Percentiles rank a stretch among this genome's conserved stretches.
Evolutionary conservation across 2,113 vertebrate species (phyloP).

Genomic region (Jacana jacana): DNA sequence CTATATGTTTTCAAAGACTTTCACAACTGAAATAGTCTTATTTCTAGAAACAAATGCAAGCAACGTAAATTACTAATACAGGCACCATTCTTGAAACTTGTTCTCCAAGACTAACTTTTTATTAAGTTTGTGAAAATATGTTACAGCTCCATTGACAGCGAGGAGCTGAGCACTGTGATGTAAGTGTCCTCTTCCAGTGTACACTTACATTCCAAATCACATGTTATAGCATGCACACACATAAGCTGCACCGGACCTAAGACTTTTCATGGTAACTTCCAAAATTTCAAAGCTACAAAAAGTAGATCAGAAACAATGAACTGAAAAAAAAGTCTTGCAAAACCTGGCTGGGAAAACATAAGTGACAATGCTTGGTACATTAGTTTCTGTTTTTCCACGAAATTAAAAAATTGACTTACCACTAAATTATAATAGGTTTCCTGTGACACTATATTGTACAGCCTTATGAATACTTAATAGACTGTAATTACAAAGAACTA

Average conservation of each 20-base stretch:
- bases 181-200: neutral
- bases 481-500: slow-evolving; percentile 48
- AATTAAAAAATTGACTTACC: slow-evolving; percentile 50
- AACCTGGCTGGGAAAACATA: slow-evolving; percentile 10
- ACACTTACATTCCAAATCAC: neutral
- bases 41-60: neutral
- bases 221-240: neutral
- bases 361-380: slow-evolving; percentile 3
- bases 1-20: neutral
- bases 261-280: neutral
- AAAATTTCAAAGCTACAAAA: neutral
- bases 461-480: slow-evolving; percentile 51
- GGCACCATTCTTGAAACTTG: neutral
- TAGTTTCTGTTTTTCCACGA: slow-evolving; percentile 29
- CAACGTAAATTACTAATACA: neutral
- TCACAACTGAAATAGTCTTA: neutral
- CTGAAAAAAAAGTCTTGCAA: neutral
- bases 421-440: slow-evolving; percentile 47
- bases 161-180: neutral
- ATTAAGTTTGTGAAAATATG: neutral
- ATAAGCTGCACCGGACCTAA: neutral
- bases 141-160: neutral
- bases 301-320: neutral
- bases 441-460: slow-evolving; percentile 31
- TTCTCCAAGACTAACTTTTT: neutral